These are phyloP conservation scores for Rhodophaea formosa DNA, from an alignment of 2,888 invertebrate genomes.

Conservation along the genomic window DNA sequence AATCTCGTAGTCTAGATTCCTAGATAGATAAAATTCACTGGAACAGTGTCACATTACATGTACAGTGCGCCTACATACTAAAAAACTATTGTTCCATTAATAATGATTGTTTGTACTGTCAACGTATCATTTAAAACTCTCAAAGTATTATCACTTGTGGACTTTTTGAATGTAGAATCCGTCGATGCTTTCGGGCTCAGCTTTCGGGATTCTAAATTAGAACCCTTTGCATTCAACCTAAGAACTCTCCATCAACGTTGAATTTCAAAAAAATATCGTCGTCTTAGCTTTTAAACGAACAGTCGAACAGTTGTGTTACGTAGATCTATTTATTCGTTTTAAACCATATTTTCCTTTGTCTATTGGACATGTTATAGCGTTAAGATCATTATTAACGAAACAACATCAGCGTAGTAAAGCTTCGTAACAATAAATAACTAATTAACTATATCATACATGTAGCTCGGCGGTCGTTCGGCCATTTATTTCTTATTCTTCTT, in stretches of 20 bases:
- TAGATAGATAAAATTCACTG: slow-evolving; percentile 41
- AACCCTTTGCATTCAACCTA: not conserved
- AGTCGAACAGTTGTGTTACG: too few species aligned
- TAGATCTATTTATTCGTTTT: too few species aligned
- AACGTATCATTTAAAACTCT: not conserved
- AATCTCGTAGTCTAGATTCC: slow-evolving; percentile 34
- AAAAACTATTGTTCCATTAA: slow-evolving; percentile 34
- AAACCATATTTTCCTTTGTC: too few species aligned
- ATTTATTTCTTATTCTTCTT: slow-evolving; percentile 71
- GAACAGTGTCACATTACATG: slow-evolving; percentile 44
- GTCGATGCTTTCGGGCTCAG: not conserved
- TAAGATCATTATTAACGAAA: slow-evolving; percentile 23
- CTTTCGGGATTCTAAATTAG: not conserved
- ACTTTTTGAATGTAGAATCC: too few species aligned
- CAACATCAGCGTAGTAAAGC: slow-evolving; percentile 24
- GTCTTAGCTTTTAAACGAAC: not conserved
- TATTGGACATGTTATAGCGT: not conserved
- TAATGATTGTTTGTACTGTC: slow-evolving; percentile 10
- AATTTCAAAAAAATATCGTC: not conserved
- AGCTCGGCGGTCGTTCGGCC: slow-evolving; percentile 61
- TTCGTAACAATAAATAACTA: slow-evolving; percentile 60
- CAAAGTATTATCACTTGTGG: not conserved
- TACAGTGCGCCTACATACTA: slow-evolving; percentile 37
- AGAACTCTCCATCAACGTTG: not conserved
- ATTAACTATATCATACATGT: slow-evolving; percentile 73